Evolutionary conservation across 2,888 invertebrate genomes (phyloP).

Genomic region (Uloborus plumipes): DNA sequence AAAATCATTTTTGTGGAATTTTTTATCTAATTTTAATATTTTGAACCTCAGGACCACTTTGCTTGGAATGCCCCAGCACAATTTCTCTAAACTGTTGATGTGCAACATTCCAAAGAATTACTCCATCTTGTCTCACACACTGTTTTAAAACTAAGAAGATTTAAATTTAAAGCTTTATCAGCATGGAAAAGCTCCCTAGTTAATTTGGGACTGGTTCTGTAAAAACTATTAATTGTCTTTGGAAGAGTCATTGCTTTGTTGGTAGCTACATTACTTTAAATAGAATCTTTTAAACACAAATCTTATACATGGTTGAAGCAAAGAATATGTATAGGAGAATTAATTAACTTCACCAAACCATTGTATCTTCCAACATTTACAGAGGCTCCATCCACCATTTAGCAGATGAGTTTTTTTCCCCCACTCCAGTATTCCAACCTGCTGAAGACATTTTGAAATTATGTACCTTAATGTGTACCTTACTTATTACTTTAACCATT

Average conservation of each 20-base stretch:
- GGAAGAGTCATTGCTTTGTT: neutral
- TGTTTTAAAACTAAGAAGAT: no score
- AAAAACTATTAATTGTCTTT: neutral
- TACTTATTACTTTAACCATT: neutral
- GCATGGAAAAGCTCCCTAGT: neutral
- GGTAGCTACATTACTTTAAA: neutral
- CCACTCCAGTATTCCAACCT: neutral
- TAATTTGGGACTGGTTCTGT: conserved; percentile 10
- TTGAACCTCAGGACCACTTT: no score
- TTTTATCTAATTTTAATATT: no score
- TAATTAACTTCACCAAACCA: conserved; percentile 2
- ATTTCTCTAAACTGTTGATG: no score
- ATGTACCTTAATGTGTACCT: neutral
- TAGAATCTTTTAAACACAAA: conserved; percentile 11
- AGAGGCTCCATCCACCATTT: conserved; percentile 15
- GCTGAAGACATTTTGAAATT: neutral
- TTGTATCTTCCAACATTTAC: conserved; percentile 11
- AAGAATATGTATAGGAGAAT: conserved; percentile 3
- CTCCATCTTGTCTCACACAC: no score
- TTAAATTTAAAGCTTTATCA: neutral
- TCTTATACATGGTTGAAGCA: conserved; percentile 5
- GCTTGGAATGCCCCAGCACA: no score
- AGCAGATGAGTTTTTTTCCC: neutral
- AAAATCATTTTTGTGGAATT: no score
- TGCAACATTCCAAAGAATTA: no score